These are phyloP conservation scores for Eulemur rufifrons DNA, from an alignment of 2,113 vertebrate species.

Conservation along the genomic window DNA sequence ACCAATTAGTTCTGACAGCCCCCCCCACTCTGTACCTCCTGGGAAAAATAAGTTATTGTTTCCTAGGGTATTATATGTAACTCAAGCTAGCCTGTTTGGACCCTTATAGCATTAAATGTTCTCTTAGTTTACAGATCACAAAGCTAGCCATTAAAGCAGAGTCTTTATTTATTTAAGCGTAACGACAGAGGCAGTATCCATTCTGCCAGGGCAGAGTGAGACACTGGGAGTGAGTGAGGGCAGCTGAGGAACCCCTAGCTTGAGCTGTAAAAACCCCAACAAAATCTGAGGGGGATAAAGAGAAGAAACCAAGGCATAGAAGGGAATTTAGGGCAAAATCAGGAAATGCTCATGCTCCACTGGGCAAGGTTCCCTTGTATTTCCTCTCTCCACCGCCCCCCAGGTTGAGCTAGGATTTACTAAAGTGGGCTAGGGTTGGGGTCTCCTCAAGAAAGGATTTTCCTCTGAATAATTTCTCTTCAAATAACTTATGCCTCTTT, in stretches of 20 bases:
- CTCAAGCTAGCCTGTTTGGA: slow-evolving; percentile 12
- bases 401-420: background rate
- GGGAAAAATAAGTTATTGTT: background rate
- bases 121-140: background rate
- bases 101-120: background rate
- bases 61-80: slow-evolving; percentile 22
- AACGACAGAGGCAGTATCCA: background rate
- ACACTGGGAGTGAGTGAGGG: background rate
- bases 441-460: background rate
- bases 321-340: background rate
- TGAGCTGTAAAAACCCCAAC: slow-evolving; percentile 5
- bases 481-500: background rate
- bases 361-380: background rate
- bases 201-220: background rate
- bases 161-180: background rate
- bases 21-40: background rate
- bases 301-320: slow-evolving; percentile 24
- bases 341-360: background rate
- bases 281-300: background rate
- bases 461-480: background rate
- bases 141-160: background rate
- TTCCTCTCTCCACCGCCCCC: background rate
- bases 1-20: background rate
- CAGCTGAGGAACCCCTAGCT: background rate
- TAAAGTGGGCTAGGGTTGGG: too few species aligned